Evolutionary conservation across 2,113 vertebrate species (phyloP), one percentile per base, ranked within the genome.

Genomic region (Pampusana beccarii): DNA sequence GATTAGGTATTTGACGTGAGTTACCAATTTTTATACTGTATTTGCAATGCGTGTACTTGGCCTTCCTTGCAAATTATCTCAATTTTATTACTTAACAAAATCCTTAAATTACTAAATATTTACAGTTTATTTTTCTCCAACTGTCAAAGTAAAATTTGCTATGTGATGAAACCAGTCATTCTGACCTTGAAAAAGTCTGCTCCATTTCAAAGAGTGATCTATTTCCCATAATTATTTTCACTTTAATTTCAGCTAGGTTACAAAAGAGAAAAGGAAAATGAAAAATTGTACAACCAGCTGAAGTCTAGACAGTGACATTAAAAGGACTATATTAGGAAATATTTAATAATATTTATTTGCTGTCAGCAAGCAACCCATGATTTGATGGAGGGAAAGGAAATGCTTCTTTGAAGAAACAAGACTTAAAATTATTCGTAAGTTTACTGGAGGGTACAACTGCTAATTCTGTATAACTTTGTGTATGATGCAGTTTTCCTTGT

Each of bases 301-400:
- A 94, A 65, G 88, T 94, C 94, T 97, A 94, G 93, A 96, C 91
- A 94, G 78, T 86, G 84, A 92, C 3, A 4, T 75, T 92, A 67
- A 91, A 92, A 94, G 44, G 54, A 62, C 46, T 89, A 46, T 66
- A 90, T 89, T 83, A 89, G 69, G 83, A 90, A 96, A 92, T 93
- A 87, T 89, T 95, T 78, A 86, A 86, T 91, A 93, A 91, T 66
- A 62, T 23, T 84, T 93, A 65, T 75, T 89, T 91, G 26, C 65
- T 84, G 53, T 57, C 84, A 72, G 38, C 36, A 87, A 80, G 64
- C 7, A 80, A 53, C 0, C 0, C 10, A 13, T 62, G 73, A 50
- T 92, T 86, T 86, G 69, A 90, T 56, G 46, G 16, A 50, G 10
- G 38, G 10, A 62, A 88, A 88, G 11, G 18, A 95, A 89, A 86